These are phyloP conservation scores for Oryzias melastigma DNA, from an alignment of 2,113 vertebrate species.

Conservation along the genomic window DNA sequence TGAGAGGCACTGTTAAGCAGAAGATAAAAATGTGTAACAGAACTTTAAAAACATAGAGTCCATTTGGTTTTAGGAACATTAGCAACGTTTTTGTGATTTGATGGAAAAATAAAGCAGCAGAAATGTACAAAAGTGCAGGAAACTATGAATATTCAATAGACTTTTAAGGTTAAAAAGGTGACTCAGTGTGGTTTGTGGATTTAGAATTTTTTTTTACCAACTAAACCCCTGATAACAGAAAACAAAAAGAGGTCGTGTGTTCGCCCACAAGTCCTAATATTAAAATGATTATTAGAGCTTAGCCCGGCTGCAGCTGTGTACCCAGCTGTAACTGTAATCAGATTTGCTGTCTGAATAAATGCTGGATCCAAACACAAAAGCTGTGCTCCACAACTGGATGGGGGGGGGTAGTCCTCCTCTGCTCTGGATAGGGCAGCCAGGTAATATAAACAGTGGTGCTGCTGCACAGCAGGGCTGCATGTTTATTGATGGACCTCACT, in stretches of 20 bases:
- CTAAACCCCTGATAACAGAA: neutral
- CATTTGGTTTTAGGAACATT: too few relatives aligned
- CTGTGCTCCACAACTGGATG: neutral
- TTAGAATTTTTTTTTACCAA: neutral
- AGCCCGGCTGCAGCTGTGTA: constrained; percentile 47
- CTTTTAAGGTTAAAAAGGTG: too few relatives aligned
- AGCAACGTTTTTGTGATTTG: too few relatives aligned
- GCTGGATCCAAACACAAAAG: constrained; percentile 30
- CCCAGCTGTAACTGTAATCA: constrained; percentile 36
- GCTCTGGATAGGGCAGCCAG: constrained; percentile 30
- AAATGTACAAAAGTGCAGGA: too few relatives aligned
- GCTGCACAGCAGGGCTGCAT: constrained; percentile 28
- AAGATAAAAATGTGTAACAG: too few relatives aligned
- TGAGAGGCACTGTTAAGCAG: too few relatives aligned
- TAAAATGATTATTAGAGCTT: constrained; percentile 25
- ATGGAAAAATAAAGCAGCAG: too few relatives aligned
- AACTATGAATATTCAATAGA: too few relatives aligned
- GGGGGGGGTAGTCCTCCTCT: constrained; percentile 20
- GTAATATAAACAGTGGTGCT: constrained; percentile 40
- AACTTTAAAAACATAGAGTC: too few relatives aligned
- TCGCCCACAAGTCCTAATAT: constrained; percentile 25
- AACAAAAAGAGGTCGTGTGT: constrained; percentile 46
- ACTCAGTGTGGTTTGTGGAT: neutral
- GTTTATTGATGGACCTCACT: constrained; percentile 50
- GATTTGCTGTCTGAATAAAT: constrained; percentile 26